A percentile compares a stretch with the other conserved stretches of the same genome.
phyloP scores from a whole-genome alignment of 1,140 invertebrate genomes.

The Drosophila kikkawai region DNA sequence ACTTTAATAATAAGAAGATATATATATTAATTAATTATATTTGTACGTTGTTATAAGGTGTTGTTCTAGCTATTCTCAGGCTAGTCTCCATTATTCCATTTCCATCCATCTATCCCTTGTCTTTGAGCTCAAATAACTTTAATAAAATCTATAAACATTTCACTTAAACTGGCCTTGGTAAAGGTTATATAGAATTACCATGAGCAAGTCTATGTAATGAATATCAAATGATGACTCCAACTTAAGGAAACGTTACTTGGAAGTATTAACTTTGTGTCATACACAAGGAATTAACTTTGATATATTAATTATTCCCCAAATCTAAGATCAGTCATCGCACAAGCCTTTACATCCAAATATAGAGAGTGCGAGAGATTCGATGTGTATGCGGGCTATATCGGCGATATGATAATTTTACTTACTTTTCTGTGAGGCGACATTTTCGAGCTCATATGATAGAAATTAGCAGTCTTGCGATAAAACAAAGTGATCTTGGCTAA shows the following conservation, averaged over 20 bases:
- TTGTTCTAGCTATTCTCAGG: not conserved
- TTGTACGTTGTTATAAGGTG: not conserved
- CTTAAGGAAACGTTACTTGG: not conserved
- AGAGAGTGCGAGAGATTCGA: not conserved
- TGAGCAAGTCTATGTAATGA: not conserved
- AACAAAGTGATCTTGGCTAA: slow-evolving; percentile 71
- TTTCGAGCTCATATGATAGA: slow-evolving; percentile 45
- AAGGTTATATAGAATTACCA: not conserved
- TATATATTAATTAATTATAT: not conserved
- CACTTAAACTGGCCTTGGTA: not conserved
- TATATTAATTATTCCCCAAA: slow-evolving; percentile 4
- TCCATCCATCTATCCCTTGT: not conserved
- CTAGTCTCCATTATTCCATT: not conserved
- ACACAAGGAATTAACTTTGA: slow-evolving; percentile 6
- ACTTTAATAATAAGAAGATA: not conserved
- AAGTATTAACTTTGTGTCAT: not conserved
- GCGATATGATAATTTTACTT: slow-evolving; percentile 40
- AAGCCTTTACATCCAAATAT: not conserved
- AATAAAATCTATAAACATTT: not conserved
- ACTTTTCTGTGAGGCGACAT: slow-evolving; percentile 34
- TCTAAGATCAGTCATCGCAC: not conserved
- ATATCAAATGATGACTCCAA: slow-evolving; percentile 1
- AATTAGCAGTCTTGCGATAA: slow-evolving; percentile 55
- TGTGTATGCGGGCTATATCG: not conserved
- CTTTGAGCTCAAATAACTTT: not conserved